Conservation (phyloP, 2,113 vertebrate genomes). For the Clupea harengus region DNA sequence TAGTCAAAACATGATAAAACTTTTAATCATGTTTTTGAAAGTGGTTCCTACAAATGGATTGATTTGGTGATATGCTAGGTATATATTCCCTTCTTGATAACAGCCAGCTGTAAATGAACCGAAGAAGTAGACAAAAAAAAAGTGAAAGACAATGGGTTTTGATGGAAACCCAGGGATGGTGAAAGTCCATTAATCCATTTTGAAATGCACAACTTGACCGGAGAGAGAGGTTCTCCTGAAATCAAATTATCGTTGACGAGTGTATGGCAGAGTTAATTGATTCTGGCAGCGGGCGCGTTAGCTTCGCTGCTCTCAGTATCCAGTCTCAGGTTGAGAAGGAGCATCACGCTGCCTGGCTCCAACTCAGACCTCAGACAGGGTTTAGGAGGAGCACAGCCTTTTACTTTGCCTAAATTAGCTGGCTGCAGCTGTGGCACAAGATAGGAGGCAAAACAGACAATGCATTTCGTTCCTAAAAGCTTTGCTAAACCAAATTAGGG, state of each 20-base stretch:
- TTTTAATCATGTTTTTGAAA: conserved; percentile 11
- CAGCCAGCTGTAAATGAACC: conserved; percentile 23
- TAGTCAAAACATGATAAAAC: neutral
- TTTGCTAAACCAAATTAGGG: neutral
- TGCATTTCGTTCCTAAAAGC: conserved; percentile 31
- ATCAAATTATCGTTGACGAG: conserved; percentile 41
- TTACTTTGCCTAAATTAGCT: neutral
- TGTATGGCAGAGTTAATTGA: conserved; percentile 43
- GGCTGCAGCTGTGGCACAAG: conserved; percentile 14
- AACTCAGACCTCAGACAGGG: neutral
- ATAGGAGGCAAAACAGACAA: conserved; percentile 24
- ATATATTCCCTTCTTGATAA: neutral
- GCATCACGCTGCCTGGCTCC: neutral
- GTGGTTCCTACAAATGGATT: neutral
- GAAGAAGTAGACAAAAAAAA: neutral
- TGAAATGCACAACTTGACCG: conserved; percentile 42
- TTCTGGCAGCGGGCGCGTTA: conserved; percentile 42
- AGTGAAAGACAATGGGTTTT: neutral
- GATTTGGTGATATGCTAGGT: neutral
- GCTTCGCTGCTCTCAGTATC: conserved; percentile 40
- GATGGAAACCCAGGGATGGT: conserved; percentile 4
- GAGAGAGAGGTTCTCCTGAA: conserved; percentile 39
- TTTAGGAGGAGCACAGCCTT: neutral
- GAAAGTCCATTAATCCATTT: conserved; percentile 44
- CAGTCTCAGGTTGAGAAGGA: conserved; percentile 24